Evolutionary conservation across 2,888 invertebrate genomes (phyloP).

Genomic region (Elgonia sp.): DNA sequence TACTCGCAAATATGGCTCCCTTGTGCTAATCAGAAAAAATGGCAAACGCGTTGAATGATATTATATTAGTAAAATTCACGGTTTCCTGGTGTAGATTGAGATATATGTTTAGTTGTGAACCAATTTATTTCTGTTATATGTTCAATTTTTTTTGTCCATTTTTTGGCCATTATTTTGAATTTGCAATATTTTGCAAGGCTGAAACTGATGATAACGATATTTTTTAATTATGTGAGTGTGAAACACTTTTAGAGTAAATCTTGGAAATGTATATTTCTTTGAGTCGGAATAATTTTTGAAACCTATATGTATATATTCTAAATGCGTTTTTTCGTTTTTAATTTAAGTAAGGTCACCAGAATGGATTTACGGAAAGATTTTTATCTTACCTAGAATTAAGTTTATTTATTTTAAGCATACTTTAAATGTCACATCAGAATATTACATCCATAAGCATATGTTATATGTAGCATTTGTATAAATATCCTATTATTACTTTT

Average conservation of each 20-base stretch:
- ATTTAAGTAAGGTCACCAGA: constrained; percentile 5
- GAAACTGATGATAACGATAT: too few species aligned
- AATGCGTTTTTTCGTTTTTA: constrained; percentile 7
- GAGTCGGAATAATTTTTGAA: neutral
- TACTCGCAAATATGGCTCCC: constrained; percentile 53
- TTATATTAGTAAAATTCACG: constrained; percentile 5
- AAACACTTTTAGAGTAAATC: too few species aligned
- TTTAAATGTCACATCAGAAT: constrained; percentile 1
- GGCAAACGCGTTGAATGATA: constrained; percentile 34
- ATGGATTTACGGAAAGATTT: neutral
- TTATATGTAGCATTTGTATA: constrained; percentile 14
- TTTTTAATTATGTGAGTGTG: too few species aligned
- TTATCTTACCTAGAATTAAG: constrained; percentile 15
- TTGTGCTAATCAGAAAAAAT: constrained; percentile 62
- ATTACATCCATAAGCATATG: neutral
- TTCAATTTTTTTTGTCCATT: too few species aligned
- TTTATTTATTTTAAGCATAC: constrained; percentile 6
- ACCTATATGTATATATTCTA: neutral
- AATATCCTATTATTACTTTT: constrained; percentile 13
- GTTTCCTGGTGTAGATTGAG: neutral
- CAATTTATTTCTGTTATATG: too few species aligned
- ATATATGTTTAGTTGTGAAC: too few species aligned
- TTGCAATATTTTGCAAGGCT: neutral
- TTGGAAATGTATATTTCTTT: neutral
- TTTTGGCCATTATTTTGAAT: too few species aligned